A percentile compares a stretch with the other conserved stretches of the same genome.
Conservation (phyloP, 2,888 invertebrate genomes). For the Tiphia femorata region DNA sequence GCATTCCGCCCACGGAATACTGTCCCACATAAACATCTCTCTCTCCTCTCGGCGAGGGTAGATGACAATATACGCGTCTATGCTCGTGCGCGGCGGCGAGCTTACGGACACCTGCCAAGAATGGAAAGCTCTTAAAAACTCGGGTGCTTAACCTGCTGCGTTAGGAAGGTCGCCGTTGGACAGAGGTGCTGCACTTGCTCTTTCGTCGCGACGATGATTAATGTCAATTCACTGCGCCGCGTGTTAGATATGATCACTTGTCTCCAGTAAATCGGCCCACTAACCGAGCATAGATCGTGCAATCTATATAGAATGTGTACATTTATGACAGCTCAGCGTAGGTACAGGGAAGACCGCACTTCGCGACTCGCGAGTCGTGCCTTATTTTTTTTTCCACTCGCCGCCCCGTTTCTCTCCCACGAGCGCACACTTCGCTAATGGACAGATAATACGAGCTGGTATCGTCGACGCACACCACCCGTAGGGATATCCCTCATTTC, state of each 20-base stretch:
- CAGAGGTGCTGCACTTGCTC: slow-evolving; percentile 15
- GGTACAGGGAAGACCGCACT: slow-evolving; percentile 28
- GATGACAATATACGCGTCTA: not conserved
- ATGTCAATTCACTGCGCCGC: slow-evolving; percentile 47
- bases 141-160: slow-evolving; percentile 41
- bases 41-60: not conserved
- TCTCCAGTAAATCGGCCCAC: slow-evolving; percentile 45
- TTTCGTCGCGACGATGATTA: slow-evolving; percentile 44
- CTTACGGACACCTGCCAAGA: slow-evolving; percentile 31
- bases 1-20: not conserved
- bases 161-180: slow-evolving; percentile 37
- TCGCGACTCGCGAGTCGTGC: slow-evolving; percentile 12
- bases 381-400: slow-evolving; percentile 24
- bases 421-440: slow-evolving; percentile 4
- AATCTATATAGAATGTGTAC: slow-evolving; percentile 49
- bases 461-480: too few relatives aligned
- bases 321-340: slow-evolving; percentile 45
- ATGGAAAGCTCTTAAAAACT: slow-evolving; percentile 24
- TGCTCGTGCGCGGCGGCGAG: not conserved
- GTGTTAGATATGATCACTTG: slow-evolving; percentile 45
- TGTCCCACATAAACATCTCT: not conserved
- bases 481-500: slow-evolving; percentile 5
- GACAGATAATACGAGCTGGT: too few relatives aligned
- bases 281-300: slow-evolving; percentile 50
- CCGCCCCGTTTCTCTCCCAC: not conserved